Evolutionary conservation across 2,113 vertebrate species (phyloP).

Genomic region (Bos taurus): DNA sequence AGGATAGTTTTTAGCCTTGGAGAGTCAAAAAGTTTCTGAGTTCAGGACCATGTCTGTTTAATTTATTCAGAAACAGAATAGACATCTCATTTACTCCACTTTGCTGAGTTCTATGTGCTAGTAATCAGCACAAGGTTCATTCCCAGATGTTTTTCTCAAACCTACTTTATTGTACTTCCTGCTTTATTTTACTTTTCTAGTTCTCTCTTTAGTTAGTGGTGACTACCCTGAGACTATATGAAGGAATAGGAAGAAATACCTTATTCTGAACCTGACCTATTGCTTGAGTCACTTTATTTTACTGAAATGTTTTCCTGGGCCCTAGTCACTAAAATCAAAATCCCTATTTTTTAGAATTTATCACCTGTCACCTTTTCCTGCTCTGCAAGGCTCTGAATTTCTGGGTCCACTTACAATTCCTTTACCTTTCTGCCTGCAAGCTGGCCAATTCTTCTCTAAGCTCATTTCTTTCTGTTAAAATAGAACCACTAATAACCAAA

Average conservation of each 20-base stretch:
- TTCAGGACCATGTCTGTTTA: neutral
- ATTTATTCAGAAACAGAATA: neutral
- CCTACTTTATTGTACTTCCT: neutral
- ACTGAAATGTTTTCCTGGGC: neutral
- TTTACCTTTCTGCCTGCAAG: neutral
- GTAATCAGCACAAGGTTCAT: neutral
- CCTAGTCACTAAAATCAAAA: neutral
- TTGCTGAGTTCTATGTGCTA: neutral
- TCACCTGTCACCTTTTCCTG: neutral
- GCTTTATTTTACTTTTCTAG: neutral
- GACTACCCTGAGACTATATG: neutral
- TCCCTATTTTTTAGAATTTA: neutral
- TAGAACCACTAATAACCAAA: neutral
- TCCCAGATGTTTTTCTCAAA: neutral
- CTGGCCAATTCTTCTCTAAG: neutral
- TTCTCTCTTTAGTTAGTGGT: neutral
- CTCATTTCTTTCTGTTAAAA: neutral
- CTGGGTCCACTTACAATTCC: neutral
- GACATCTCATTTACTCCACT: neutral
- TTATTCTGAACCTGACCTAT: neutral
- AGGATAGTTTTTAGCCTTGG: neutral
- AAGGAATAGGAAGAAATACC: neutral
- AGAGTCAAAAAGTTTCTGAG: neutral
- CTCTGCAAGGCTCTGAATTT: neutral
- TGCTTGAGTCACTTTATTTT: neutral